Base-by-base conservation (phyloP, 2,888 invertebrate genomes). In the Hybos culiciformis region DNA sequence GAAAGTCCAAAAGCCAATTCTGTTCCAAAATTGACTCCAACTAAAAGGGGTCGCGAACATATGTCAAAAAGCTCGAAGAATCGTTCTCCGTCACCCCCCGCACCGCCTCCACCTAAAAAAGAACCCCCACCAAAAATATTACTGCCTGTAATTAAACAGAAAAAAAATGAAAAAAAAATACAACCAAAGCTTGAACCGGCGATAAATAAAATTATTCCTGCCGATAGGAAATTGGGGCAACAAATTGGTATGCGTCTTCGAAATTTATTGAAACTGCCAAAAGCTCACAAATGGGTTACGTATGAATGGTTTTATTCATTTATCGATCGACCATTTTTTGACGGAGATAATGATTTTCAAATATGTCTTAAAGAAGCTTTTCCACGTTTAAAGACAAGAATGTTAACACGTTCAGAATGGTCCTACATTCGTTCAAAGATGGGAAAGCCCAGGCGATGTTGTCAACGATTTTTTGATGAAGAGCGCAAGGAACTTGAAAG, bases 251-350 rank as follows among this genome's bases (percentile, higher is more conserved):
- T 88, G 69, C 72, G 91, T 50, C 69, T 92, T 46, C 72, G 91
- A 50, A 98, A 98, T 69, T 73, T 98, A 23, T 70, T 98, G 5
- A 97, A 97, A 68, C 69, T 98, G 50, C 97, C 98, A 1, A 97
- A 97, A 70, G 97, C 97, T 5, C 94, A 97, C 62, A 93, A 92
- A 68, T 97, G 96, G 93, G 96, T 97, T 8, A 96, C 93, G 65
- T 97, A 92, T 67, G 98, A 99, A 66, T 98, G 94, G 83, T 99
- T 99, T 68, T 98, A 98, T 67, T 96, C 97, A 53, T 96, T 94
- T 58, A 84, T 99, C 54, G 98, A 99, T 61, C 83, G 84, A 60
- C 83, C 90, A 26, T 70, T 98, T 29, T 97, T 98, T 68, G 80
- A 86, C 52, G 92, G 90, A 29, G 93, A 93, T 59, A 96, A 96